Percentiles rank a stretch among this genome's conserved stretches.
phyloP scores from a whole-genome alignment of 2,113 vertebrate species.

The Halichoeres trimaculatus region DNA sequence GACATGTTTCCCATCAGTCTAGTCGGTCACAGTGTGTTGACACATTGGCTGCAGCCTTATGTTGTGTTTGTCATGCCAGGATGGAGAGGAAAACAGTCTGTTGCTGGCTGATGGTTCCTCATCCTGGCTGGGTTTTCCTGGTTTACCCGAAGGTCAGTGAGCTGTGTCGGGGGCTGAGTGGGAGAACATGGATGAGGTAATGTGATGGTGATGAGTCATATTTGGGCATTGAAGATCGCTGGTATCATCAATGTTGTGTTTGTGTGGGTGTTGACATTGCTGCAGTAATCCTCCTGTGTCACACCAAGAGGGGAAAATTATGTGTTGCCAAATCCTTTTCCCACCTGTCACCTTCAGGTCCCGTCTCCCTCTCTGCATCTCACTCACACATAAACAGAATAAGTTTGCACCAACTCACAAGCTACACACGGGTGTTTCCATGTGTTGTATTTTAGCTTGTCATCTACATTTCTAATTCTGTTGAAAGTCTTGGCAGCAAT shows the following conservation, averaged over 20 bases:
- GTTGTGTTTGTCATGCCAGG: conserved; percentile 35
- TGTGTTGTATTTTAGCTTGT: too few relatives aligned
- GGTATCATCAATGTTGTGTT: not conserved
- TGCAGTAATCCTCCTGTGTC: not conserved
- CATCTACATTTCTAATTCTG: too few relatives aligned
- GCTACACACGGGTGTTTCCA: too few relatives aligned
- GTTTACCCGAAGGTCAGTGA: conserved; percentile 32
- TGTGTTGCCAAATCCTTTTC: not conserved
- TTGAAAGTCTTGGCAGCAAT: too few relatives aligned
- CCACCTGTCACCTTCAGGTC: not conserved
- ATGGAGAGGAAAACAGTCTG: conserved; percentile 35
- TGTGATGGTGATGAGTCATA: not conserved
- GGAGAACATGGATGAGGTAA: not conserved
- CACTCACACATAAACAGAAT: not conserved
- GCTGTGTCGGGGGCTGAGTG: not conserved
- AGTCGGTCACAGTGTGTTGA: conserved; percentile 48
- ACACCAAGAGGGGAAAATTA: not conserved
- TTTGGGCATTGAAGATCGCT: not conserved
- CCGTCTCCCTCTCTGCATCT: not conserved
- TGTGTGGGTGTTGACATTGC: conserved; percentile 2
- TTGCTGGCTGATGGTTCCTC: conserved; percentile 29
- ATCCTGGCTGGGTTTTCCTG: not conserved
- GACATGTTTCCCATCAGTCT: conserved; percentile 31
- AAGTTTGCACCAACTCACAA: not conserved
- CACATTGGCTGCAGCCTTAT: conserved; percentile 31